Evolutionary conservation across 2,797 vertebrate species (phyloP).

Genomic region (Phoebastria nigripes): DNA sequence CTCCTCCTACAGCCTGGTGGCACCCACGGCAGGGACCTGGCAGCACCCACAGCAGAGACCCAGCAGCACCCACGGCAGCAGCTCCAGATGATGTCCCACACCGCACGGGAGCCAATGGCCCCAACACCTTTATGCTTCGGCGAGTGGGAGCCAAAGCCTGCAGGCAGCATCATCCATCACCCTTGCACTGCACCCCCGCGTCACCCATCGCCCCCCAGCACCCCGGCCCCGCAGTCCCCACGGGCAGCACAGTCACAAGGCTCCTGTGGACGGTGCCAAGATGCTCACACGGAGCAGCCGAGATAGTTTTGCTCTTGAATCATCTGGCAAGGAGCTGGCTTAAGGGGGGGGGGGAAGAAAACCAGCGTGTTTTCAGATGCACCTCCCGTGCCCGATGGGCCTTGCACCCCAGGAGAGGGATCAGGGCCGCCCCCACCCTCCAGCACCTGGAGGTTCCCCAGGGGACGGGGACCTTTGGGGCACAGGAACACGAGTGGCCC

Average conservation of each 20-base stretch:
- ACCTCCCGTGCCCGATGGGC: accelerated
- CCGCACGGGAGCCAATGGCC: accelerated
- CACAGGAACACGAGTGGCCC: accelerated
- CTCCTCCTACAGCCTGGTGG: background rate
- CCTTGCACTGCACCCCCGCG: accelerated
- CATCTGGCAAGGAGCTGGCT: conserved; percentile 32
- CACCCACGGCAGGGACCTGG: background rate
- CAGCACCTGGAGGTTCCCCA: background rate
- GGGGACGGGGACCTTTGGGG: background rate
- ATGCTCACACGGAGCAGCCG: background rate
- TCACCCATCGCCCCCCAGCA: background rate
- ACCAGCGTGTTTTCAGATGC: background rate
- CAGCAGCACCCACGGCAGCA: background rate
- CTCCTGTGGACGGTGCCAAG: background rate
- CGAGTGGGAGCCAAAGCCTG: accelerated
- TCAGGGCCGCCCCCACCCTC: accelerated
- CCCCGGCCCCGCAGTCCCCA: background rate
- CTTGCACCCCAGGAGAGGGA: background rate
- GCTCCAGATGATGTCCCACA: accelerated
- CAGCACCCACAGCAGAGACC: background rate
- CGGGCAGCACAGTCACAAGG: conserved; percentile 9
- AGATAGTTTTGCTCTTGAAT: conserved; percentile 58
- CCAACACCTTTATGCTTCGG: accelerated
- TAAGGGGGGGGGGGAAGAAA: background rate
- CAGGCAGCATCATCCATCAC: accelerated